phyloP scores from a whole-genome alignment of 2,888 invertebrate species.

The Macroteleia sp. region DNA sequence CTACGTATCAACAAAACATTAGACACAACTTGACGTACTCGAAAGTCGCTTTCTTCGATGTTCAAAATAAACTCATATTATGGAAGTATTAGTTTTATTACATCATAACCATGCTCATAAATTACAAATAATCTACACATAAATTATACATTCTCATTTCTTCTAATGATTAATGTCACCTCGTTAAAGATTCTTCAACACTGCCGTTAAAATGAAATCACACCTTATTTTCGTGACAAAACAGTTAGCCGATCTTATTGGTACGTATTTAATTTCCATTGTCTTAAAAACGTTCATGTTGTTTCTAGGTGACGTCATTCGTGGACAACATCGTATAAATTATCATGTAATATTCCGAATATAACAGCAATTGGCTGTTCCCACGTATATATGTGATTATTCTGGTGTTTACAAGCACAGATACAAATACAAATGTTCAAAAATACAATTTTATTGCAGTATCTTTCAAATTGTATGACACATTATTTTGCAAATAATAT shows the following conservation, averaged over 20 bases:
- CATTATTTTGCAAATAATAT: too few relatives aligned
- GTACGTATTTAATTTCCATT: conserved; percentile 18
- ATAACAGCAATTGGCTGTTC: conserved; percentile 48
- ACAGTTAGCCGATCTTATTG: conserved; percentile 4
- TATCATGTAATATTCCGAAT: conserved; percentile 35
- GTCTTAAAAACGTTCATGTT: conserved; percentile 2
- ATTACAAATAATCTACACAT: conserved; percentile 18
- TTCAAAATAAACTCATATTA: neutral
- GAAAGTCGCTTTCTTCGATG: neutral
- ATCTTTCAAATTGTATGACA: too few relatives aligned
- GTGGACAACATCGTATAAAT: conserved; percentile 40
- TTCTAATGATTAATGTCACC: conserved; percentile 16
- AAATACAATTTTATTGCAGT: too few relatives aligned
- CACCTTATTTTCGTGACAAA: conserved; percentile 7
- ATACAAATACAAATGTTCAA: too few relatives aligned
- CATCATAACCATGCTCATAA: neutral
- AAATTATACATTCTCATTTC: conserved; percentile 18
- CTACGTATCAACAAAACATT: neutral
- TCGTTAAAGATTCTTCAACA: conserved; percentile 12
- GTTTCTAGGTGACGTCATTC: conserved; percentile 36
- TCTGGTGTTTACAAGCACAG: too few relatives aligned
- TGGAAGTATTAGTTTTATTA: neutral
- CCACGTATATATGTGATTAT: conserved; percentile 23
- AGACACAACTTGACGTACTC: neutral
- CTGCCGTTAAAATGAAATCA: conserved; percentile 8